Percentiles rank a stretch among this genome's conserved stretches.
Evolutionary conservation across 2,113 vertebrate species (phyloP).

Genomic region (Apistogramma diplotaenia): DNA sequence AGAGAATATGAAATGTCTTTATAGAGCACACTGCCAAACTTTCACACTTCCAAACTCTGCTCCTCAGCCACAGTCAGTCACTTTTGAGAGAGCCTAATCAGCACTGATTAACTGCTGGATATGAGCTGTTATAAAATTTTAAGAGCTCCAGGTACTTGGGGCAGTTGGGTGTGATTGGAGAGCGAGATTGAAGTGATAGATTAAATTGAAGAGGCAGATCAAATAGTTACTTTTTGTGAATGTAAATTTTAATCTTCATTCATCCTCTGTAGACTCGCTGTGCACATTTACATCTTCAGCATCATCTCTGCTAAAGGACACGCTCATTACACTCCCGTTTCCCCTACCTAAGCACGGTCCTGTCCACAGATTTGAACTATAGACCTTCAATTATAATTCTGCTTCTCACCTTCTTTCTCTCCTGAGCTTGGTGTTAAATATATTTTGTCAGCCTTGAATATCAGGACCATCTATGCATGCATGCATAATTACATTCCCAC

Average conservation of each 20-base stretch:
- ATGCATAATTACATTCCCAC: not conserved
- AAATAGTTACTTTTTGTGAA: not conserved
- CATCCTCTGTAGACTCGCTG: not conserved
- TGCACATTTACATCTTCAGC: not conserved
- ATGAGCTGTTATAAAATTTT: not conserved
- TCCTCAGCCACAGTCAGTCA: not conserved
- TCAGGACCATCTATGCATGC: not conserved
- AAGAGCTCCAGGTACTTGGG: constrained; percentile 10
- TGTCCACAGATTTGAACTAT: not conserved
- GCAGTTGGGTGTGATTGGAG: constrained; percentile 17
- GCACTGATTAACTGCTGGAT: constrained; percentile 2
- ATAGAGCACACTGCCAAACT: not conserved
- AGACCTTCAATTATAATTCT: constrained; percentile 12
- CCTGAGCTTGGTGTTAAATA: not conserved
- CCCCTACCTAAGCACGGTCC: not conserved
- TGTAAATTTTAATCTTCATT: not conserved
- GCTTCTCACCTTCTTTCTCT: not conserved
- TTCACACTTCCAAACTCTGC: not conserved
- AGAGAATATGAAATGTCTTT: not conserved
- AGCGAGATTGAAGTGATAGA: not conserved
- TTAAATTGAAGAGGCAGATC: not conserved
- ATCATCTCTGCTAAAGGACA: not conserved
- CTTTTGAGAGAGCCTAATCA: constrained; percentile 14
- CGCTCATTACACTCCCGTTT: not conserved
- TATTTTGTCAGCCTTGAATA: rapidly evolving